Base-by-base conservation (phyloP, 2,888 invertebrate genomes). In the Andricus quercusramuli region DNA sequence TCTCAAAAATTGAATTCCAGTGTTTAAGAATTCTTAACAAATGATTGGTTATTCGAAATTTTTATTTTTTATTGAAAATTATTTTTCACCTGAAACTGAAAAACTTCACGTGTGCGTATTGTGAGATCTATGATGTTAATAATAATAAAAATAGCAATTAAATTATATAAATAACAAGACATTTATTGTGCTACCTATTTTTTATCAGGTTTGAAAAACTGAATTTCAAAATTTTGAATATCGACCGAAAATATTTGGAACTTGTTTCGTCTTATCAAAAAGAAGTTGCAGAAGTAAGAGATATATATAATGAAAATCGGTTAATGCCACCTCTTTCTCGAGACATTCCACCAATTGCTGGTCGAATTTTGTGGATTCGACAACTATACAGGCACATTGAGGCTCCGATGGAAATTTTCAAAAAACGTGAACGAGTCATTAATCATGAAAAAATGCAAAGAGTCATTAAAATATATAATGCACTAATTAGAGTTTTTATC, bases 301-400 rank as follows among this genome's bases (percentile, higher is more conserved):
- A 97, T 92, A 94, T 95, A 79, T 97, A 98, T 88, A 97, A 97
- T 83, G 96, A 96, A 90, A 95, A 96, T 85, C 94, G 97, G 86
- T 96, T 96, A 80, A 94, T 95, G 85, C 97, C 97, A 0, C 94
- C 95, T 2, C 90, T 97, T 15, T 95, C 97, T 0, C 93, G 96
- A 80, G 96, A 96, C 89, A 94, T 96, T 94, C 97, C 98, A 3
- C 97, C 97, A 0, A 95, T 97, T 22, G 94, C 96, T 22, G 98
- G 97, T 6, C 94, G 97, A 88, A 95, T 98, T 29, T 94, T 95
- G 90, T 98, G 98, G 98, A 96, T 97, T 85, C 94, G 97, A 81
- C 96, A 97, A 87, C 94, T 97, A 81, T 95, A 96, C 86, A 94
- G 94, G 81, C 95, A 96, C 83, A 95, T 98, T 78, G 95, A 96